A percentile compares a stretch with the other conserved stretches of the same genome.
These are phyloP conservation scores for Xylocopa sonorina DNA, from an alignment of 1,140 invertebrate species.

Conservation along the genomic window DNA sequence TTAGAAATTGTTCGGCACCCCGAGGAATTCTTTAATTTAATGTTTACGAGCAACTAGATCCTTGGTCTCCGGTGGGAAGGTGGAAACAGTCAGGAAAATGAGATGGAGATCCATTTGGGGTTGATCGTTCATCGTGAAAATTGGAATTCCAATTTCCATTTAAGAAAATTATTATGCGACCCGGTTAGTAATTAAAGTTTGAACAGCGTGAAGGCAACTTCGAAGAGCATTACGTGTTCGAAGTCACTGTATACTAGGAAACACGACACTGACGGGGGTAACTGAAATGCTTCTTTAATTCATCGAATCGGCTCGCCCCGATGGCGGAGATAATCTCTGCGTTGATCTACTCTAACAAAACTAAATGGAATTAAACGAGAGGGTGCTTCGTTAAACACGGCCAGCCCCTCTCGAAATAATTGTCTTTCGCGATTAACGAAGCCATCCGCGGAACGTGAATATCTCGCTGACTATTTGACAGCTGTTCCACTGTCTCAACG, in stretches of 20 bases:
- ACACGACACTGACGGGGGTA: too few species aligned
- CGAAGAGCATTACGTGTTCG: not conserved
- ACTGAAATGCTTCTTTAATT: not conserved
- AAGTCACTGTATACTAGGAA: too few species aligned
- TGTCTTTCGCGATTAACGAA: conserved; percentile 40
- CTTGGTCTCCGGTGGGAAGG: not conserved
- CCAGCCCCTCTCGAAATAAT: conserved; percentile 29
- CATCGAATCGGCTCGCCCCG: not conserved
- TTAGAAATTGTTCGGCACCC: not conserved
- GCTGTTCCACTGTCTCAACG: not conserved
- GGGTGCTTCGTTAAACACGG: conserved; percentile 25
- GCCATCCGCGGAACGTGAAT: not conserved
- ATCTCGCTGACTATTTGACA: not conserved
- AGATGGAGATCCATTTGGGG: not conserved
- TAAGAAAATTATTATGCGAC: too few species aligned
- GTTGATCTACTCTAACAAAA: conserved; percentile 35
- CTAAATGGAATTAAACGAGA: conserved; percentile 46
- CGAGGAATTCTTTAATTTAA: not conserved
- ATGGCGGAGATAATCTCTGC: conserved; percentile 7
- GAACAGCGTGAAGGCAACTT: not conserved
- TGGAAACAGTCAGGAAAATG: too few species aligned
- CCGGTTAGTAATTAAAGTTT: too few species aligned
- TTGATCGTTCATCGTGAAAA: too few species aligned
- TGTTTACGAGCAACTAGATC: not conserved
- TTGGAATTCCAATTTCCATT: too few species aligned